Base-by-base conservation (phyloP, 2,888 invertebrate species). In the Tubulanus polymorphus region DNA sequence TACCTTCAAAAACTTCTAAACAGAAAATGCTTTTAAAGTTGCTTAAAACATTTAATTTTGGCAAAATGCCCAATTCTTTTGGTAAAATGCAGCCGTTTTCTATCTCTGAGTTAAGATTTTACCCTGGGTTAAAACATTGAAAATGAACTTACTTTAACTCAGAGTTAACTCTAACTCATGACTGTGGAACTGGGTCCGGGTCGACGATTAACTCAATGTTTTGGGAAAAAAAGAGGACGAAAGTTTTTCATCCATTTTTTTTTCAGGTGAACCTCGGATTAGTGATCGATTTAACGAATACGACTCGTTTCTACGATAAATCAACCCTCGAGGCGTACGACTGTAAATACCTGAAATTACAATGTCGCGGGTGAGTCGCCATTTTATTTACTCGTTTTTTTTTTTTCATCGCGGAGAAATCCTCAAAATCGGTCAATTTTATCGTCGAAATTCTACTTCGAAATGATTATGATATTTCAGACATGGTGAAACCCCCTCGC, bases 261-360 rank as follows among this genome's bases (percentile, higher is more conserved):
- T 37, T 75, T 3, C 60, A 92, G 91, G 81, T 88, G 20, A 91
- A 90, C 73, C 80, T 99, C 56, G 97, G 97, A 0, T 79, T 99
- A 26, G 93, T 97, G 92, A 88, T 99, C 60, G 97, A 99, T 80
- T 82, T 99, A 62, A 97, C 99, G 1, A 94, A 96, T 73, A 97
- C 99, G 0, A 86, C 83, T 60, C 84, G 97, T 56, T 99, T 95
- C 80, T 99, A 99, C 76, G 85, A 91, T 70, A 88, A 87, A 62
- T 78, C 82, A n/a, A 86, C 87, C 57, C 84, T 99, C 26, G 91
- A 93, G 37, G 89, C 91, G 72, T 81, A 83, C 1, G 88, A 85
- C 15, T 89, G 91, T 76, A 85, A 85, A 76, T 97, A 97, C 80
- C 80, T 91, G 2, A 97, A 99, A 78, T 76, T 96, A 59, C 85